Percentiles rank a stretch among this genome's conserved stretches.
These are phyloP conservation scores for Drosophila picticornis DNA, from an alignment of 2,888 invertebrate species.

Conservation along the genomic window DNA sequence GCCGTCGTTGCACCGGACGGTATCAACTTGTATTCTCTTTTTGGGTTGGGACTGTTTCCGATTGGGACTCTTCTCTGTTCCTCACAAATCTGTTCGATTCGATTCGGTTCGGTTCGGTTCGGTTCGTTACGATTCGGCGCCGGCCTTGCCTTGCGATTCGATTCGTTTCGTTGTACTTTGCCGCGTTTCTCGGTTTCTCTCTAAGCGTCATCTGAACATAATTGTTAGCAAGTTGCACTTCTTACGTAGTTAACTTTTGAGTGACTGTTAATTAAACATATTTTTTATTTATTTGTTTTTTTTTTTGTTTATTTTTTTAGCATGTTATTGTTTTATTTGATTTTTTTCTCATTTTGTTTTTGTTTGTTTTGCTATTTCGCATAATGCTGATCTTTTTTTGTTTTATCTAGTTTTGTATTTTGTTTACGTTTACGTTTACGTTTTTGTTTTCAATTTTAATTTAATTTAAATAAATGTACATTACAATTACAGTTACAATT, in stretches of 20 bases:
- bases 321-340: slow-evolving; percentile 46
- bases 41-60: slow-evolving; percentile 4
- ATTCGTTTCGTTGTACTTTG: slow-evolving; percentile 59
- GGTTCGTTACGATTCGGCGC: not conserved
- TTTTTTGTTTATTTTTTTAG: slow-evolving; percentile 21
- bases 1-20: slow-evolving; percentile 58
- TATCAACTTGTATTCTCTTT: slow-evolving; percentile 39
- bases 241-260: slow-evolving; percentile 53
- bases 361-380: slow-evolving; percentile 47
- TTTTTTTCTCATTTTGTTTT: slow-evolving; percentile 36
- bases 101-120: not conserved
- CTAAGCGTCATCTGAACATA: slow-evolving; percentile 38
- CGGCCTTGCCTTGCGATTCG: slow-evolving; percentile 19
- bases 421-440: slow-evolving; percentile 44
- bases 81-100: not conserved
- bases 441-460: slow-evolving; percentile 49
- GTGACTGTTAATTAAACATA: slow-evolving; percentile 52
- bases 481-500: slow-evolving; percentile 63
- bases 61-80: slow-evolving; percentile 1
- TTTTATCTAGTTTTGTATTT: slow-evolving; percentile 51
- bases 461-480: slow-evolving; percentile 75
- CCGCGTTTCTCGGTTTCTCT: slow-evolving; percentile 48
- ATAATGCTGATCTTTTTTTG: slow-evolving; percentile 35
- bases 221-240: slow-evolving; percentile 5
- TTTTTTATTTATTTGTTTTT: slow-evolving; percentile 21